These are phyloP conservation scores for Hyperopisus bebe DNA, from an alignment of 2,113 vertebrate genomes.

Conservation along the genomic window DNA sequence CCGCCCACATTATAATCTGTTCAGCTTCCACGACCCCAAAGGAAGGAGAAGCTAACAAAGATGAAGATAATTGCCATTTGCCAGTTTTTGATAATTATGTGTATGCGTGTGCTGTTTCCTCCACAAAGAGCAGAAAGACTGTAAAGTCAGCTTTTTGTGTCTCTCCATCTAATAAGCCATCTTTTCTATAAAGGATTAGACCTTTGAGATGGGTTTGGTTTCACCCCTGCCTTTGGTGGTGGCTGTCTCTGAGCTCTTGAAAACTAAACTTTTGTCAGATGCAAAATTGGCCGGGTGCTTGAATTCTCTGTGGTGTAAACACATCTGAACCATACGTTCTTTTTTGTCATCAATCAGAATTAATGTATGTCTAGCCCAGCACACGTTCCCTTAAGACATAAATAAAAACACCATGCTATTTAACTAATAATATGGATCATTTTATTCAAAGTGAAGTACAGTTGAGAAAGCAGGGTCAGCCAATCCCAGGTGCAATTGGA, in stretches of 20 bases:
- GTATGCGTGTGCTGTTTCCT: background rate
- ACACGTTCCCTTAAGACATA: background rate
- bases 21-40: background rate
- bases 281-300: background rate
- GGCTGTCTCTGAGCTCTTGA: background rate
- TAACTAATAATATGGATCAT: background rate
- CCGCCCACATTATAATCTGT: background rate
- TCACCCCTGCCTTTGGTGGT: background rate
- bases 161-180: constrained; percentile 3
- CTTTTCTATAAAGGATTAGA: constrained; percentile 37
- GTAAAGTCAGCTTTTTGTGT: constrained; percentile 31
- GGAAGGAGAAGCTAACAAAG: background rate
- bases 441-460: background rate
- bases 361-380: background rate
- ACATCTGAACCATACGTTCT: background rate
- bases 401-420: background rate
- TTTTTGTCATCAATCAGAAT: background rate
- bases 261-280: constrained; percentile 6
- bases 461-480: background rate
- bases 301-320: background rate
- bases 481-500: background rate
- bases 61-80: background rate
- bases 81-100: background rate
- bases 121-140: constrained; percentile 27
- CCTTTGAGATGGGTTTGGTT: background rate